Evolutionary conservation across 30 jellyfish, hydroid and myxozoan species (phyloP), one percentile per base, ranked within the genome.

Genomic region (Aurelia aurita): DNA sequence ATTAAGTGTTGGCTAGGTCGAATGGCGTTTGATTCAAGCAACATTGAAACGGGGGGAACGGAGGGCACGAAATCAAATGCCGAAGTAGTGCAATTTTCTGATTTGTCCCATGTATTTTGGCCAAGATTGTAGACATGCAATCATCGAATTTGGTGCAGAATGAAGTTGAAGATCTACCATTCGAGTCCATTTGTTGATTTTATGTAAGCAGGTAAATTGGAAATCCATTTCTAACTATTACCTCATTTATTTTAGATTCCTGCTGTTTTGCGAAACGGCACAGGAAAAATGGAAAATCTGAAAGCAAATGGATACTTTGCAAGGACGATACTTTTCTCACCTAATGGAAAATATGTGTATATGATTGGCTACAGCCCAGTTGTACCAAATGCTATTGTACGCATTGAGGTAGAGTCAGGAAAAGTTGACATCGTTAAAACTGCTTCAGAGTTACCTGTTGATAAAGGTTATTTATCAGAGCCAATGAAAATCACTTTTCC

Each of bases 401-500:
- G 90, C 35, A 53, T 80, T 7, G 85, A 85, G 25, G 68, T 77
- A 23, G 92, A 62, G 23, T 32, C 88, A 15, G 72, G 80, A 64
- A 46, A 60, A 34, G 71, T 74, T 6, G 77, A 75, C n/a, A 53
- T 65, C 66, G n/a, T 91, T 26, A 65, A 68, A 55, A 53, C n/a
- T 26, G 77, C 96, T 47, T 44, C 88, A 0, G 28, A 46, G 32
- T 53, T 70, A 18, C 79, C 75, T 22, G 87, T 91, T 31, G 96
- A 91, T 34, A 44, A 29, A 29, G 96, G 87, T 7, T 91, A 85
- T 46, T 60, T 91, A 20, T 74, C 96, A 12, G 80, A 62, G 72
- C 98, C 98, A 34, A 45, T 26, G 74, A 53, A 60, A 54, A 80
- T 73, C 69, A 57, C 88, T 6, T 85, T 79, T 53, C 91, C 94